Conservation (phyloP, 2,888 invertebrate species). For the Theretra japonica region DNA sequence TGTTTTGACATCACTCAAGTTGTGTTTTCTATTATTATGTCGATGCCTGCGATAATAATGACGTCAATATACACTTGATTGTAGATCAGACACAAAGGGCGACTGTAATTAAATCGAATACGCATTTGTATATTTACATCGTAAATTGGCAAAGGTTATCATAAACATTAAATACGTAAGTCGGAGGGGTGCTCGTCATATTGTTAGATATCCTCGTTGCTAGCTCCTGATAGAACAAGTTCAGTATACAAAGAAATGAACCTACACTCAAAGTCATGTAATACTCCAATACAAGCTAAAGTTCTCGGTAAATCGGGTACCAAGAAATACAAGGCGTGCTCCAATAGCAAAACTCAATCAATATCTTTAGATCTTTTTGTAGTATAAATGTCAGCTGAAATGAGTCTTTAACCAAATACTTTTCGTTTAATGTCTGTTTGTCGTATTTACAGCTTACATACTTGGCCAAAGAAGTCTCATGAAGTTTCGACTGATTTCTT, state of each 20-base stretch:
- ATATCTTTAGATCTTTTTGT: background rate
- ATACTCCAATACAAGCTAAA: background rate
- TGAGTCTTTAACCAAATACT: background rate
- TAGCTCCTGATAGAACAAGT: background rate
- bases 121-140: constrained; percentile 38
- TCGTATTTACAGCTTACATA: background rate
- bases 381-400: background rate
- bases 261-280: background rate
- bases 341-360: background rate
- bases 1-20: background rate
- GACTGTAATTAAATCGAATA: constrained; percentile 44
- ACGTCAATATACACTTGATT: constrained; percentile 55
- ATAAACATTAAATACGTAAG: background rate
- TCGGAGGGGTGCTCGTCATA: background rate
- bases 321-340: constrained; percentile 14
- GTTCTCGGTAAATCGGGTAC: background rate
- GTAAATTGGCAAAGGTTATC: constrained; percentile 50
- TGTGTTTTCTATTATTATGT: constrained; percentile 34
- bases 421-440: background rate
- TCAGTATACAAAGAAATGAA: background rate
- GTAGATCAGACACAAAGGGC: constrained; percentile 47
- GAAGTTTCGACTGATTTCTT: background rate
- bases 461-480: too few relatives aligned
- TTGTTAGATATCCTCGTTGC: background rate
- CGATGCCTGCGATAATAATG: constrained; percentile 47